Evolutionary conservation across 2,113 vertebrate species (phyloP), one percentile per base, ranked within the genome.

Genomic region (Hymenochirus boettgeri): DNA sequence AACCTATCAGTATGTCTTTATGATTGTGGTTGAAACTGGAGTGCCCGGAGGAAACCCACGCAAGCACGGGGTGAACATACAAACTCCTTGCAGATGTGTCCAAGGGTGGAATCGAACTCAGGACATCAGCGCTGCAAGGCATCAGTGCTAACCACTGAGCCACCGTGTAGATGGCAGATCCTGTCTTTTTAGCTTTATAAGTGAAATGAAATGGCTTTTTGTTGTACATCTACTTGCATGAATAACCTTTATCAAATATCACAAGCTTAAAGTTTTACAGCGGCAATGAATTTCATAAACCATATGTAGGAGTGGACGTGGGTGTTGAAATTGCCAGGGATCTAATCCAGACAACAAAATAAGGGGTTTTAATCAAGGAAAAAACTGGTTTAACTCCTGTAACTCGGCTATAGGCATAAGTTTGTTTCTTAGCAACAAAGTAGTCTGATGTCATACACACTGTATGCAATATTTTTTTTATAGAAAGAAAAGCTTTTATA

Each of bases 301-400:
- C 33, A 6, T 25, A 59, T 45, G 65, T 60, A 53, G 65, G 65
- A 53, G 65, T 42, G 19, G 33, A 69, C 12, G 65, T 69, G 65
- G 65, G 65, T 27, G 65, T 52, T 29, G 39, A 53, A 53, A 53
- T 46, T 59, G 33, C 47, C 21, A 31, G 57, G 29, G 57, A 60
- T 69, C 56, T 8, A 23, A 60, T 57, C 65, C 65, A 69, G 65
- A 69, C 65, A 60, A 54, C 56, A 69, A 69, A 69, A 69, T 69
- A 69, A 69, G 65, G 13, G 65, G 65, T 60, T n/a, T 69, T 69
- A 69, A 45, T 60, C 65, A 69, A 53, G 56, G 60, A 29, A 53
- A 69, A 52, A 60, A 60, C 51, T 58, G 22, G 47, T 69, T 69
- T 69, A 60, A 60, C 65, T 60, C 65, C 47, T 60, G 15, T 8